Base-by-base conservation (phyloP, 2,888 invertebrate genomes). In the Lasiommata megera region DNA sequence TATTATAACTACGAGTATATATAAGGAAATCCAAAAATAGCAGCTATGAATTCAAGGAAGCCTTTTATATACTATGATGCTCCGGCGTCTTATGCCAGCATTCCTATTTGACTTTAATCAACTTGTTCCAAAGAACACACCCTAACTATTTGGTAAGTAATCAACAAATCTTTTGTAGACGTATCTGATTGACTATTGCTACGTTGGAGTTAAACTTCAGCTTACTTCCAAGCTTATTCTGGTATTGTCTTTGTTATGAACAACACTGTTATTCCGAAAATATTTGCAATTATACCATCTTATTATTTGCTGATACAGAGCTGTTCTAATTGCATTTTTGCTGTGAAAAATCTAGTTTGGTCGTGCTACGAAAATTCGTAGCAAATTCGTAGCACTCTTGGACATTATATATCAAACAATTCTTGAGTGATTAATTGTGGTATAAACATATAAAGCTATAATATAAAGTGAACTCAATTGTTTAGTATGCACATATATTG, bases 61-160 rank as follows among this genome's bases (percentile, higher is more conserved):
- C n/a, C n/a, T n/a, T n/a, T n/a, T n/a, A n/a, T n/a, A n/a, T n/a
- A n/a, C n/a, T n/a, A n/a, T n/a, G n/a, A n/a, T n/a, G n/a, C n/a
- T n/a, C n/a, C n/a, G n/a, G n/a, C n/a, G n/a, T n/a, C n/a, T n/a
- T n/a, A n/a, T n/a, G n/a, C n/a, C n/a, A n/a, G n/a, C n/a, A n/a
- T 23, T 23, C 23, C 23, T 23, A 23, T 3, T 23, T 23, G 23
- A 5, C 23, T 23, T 2, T 23, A 3, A 23, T 23, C 5, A 23
- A 23, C 23, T 23, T 23, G 23, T 5, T 23, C 5, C 2, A 23
- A 53, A 51, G 61, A 67, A 58, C 70, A 68, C 62, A 41, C 70
- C 61, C 16, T 50, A 68, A 55, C 52, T 70, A 62, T 68, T 68
- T 69, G 55, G 52, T 70, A 70, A 56, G 52, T 70, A 64, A 69